Conservation (phyloP, 2,113 vertebrate genomes). For the Tetraodon nigroviridis region DNA sequence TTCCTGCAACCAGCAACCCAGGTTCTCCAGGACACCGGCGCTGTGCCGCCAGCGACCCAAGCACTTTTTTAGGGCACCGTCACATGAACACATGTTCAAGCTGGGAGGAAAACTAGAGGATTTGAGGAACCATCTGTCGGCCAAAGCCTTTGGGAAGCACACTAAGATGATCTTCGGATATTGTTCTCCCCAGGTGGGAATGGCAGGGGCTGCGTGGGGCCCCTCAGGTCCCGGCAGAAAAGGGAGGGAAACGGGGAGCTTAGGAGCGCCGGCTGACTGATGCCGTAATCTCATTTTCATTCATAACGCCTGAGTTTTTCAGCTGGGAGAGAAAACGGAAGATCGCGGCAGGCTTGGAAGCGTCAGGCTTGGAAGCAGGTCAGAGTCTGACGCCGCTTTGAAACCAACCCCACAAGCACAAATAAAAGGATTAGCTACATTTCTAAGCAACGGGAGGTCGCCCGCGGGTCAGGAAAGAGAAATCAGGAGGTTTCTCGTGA, state of each 20-base stretch:
- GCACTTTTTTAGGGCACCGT: constrained; percentile 59
- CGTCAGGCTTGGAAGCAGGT: not conserved
- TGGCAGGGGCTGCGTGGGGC: constrained; percentile 44
- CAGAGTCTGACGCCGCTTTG: not conserved
- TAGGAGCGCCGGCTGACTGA: constrained; percentile 34
- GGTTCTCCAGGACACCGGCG: not conserved
- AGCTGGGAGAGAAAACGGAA: constrained; percentile 16
- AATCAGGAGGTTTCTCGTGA: not conserved
- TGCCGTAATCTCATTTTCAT: constrained; percentile 64
- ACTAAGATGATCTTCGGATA: constrained; percentile 76
- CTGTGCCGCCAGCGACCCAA: constrained; percentile 13
- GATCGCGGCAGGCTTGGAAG: not conserved
- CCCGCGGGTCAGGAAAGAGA: constrained; percentile 2
- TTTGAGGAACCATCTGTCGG: constrained; percentile 78
- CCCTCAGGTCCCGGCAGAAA: constrained; percentile 25
- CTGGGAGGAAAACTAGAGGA: constrained; percentile 69
- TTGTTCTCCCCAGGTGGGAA: constrained; percentile 78
- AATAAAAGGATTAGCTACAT: constrained; percentile 11
- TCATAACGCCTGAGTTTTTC: constrained; percentile 44
- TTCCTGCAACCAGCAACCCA: not conserved
- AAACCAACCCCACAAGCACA: constrained; percentile 1
- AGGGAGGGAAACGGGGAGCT: constrained; percentile 48
- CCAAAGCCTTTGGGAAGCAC: constrained; percentile 69
- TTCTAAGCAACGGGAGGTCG: not conserved
- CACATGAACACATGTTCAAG: constrained; percentile 68